These are phyloP conservation scores for Beris chalybata DNA, from an alignment of 2,888 invertebrate genomes.

Conservation along the genomic window DNA sequence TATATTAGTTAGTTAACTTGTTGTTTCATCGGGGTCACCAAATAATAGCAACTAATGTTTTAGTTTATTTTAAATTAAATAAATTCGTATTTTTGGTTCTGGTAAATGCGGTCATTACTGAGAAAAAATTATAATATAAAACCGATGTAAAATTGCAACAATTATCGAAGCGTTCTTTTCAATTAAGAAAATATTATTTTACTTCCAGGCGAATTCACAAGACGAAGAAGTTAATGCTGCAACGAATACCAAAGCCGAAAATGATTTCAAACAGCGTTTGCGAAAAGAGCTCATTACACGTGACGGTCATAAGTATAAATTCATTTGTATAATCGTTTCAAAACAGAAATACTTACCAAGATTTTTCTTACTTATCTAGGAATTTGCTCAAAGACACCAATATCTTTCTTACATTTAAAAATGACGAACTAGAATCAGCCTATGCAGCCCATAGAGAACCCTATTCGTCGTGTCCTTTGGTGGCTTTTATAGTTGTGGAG, in stretches of 20 bases:
- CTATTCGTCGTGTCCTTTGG: slow-evolving; percentile 65
- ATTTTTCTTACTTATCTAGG: slow-evolving; percentile 49
- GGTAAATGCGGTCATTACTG: no score
- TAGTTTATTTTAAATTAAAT: no score
- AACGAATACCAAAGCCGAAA: slow-evolving; percentile 49
- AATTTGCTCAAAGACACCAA: slow-evolving; percentile 70
- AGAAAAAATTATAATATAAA: no score
- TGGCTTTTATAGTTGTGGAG: slow-evolving; percentile 67
- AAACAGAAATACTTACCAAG: no score
- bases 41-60: no score
- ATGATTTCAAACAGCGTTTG: slow-evolving; percentile 78
- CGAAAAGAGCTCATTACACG: slow-evolving; percentile 82
- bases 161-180: no score
- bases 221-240: slow-evolving; percentile 34
- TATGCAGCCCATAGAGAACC: slow-evolving; percentile 69
- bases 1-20: no score
- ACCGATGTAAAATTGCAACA: no score
- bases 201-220: slow-evolving; percentile 36
- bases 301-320: slow-evolving; percentile 75
- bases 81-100: no score
- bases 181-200: no score
- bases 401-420: slow-evolving; percentile 67
- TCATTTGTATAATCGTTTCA: slow-evolving; percentile 50
- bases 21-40: no score
- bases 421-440: slow-evolving; percentile 66